These are phyloP conservation scores for Dynastes hyllus DNA, from an alignment of 2,888 invertebrate genomes.

Conservation along the genomic window DNA sequence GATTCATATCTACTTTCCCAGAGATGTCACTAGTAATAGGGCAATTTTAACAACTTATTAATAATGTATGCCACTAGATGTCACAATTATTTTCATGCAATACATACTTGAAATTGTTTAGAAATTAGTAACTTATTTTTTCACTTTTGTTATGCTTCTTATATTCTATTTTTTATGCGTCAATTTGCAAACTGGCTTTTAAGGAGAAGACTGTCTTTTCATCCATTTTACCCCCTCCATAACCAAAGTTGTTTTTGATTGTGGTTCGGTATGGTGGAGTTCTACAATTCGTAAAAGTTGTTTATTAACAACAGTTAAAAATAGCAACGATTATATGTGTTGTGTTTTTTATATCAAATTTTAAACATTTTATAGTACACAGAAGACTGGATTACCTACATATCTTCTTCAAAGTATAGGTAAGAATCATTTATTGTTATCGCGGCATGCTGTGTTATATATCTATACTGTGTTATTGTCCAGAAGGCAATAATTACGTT, in stretches of 20 bases:
- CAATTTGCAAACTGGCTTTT: background rate
- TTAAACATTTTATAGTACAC: slow-evolving; percentile 34
- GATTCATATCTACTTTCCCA: background rate
- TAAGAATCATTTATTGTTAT: slow-evolving; percentile 33
- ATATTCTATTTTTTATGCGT: background rate
- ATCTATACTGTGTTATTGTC: slow-evolving; percentile 11
- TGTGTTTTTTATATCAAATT: slow-evolving; percentile 46
- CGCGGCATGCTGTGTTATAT: slow-evolving; percentile 8
- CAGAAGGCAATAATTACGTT: slow-evolving; percentile 2
- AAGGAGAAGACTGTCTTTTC: background rate
- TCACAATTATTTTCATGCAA: slow-evolving; percentile 16
- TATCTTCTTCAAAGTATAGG: slow-evolving; percentile 28
- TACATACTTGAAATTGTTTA: slow-evolving; percentile 31
- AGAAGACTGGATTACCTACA: slow-evolving; percentile 49
- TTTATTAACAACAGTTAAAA: slow-evolving; percentile 46
- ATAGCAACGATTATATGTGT: slow-evolving; percentile 47
- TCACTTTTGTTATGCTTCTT: background rate
- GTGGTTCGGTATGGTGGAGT: slow-evolving; percentile 53
- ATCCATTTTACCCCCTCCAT: slow-evolving; percentile 49
- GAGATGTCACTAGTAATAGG: slow-evolving; percentile 1
- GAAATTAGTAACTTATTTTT: slow-evolving; percentile 1
- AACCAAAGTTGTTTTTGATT: slow-evolving; percentile 53
- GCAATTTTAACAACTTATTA: background rate
- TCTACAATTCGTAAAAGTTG: slow-evolving; percentile 49
- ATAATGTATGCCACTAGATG: slow-evolving; percentile 1